Evolutionary conservation across 2,797 vertebrate species (phyloP).

Genomic region (Eulemur albifrons): DNA sequence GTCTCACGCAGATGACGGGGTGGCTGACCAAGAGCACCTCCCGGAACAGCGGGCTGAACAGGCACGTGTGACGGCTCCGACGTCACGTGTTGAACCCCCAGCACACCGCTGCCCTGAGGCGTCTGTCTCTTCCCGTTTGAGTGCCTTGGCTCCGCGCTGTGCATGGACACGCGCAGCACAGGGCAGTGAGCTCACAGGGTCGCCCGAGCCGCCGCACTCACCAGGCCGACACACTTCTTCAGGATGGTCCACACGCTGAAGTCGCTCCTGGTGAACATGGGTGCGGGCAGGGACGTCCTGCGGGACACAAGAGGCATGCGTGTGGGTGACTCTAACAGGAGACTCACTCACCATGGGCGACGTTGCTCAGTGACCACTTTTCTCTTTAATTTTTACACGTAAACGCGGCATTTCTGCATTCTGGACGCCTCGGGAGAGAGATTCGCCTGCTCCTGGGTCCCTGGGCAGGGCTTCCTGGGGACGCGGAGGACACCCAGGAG

Average conservation of each 20-base stretch:
- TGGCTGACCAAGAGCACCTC: not conserved
- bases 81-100: rapidly evolving
- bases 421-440: not conserved
- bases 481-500: rapidly evolving
- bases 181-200: too few species aligned
- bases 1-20: rapidly evolving
- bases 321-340: not conserved
- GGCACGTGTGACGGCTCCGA: rapidly evolving
- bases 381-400: not conserved
- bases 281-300: conserved; percentile 92
- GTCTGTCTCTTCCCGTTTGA: not conserved
- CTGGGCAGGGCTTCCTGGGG: not conserved
- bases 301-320: not conserved
- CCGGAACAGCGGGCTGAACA: rapidly evolving
- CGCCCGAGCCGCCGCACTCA: conserved; percentile 80
- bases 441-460: not conserved
- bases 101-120: rapidly evolving
- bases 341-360: rapidly evolving
- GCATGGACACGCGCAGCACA: not conserved
- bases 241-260: conserved; percentile 97
- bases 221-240: conserved; percentile 97
- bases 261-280: conserved; percentile 94
- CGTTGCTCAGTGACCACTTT: not conserved
- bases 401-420: not conserved
- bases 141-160: not conserved